Base-by-base conservation (phyloP, 2,113 vertebrate genomes). In the Corydoras sp. region DNA sequence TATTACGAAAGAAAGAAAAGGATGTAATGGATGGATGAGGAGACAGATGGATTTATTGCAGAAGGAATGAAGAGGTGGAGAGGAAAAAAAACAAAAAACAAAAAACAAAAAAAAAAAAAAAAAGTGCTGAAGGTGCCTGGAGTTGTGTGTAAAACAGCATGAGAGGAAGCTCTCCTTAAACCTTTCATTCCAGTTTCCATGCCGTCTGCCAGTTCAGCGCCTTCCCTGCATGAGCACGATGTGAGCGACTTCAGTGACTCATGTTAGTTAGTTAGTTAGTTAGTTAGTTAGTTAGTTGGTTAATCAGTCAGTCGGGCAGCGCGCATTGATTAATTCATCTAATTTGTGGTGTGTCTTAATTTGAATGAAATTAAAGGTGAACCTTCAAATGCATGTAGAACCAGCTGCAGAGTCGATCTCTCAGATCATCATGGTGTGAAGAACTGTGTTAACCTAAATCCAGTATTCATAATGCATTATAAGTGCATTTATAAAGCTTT, bases 111-210 rank as follows among this genome's bases (percentile, higher is more conserved):
- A 12, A 56, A 62, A 24, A 15, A 13, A 48, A 14, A 56, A 50
- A 30, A 54, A 43, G 18, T 48, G 58, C 48, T 62, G 10, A 43
- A 62, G 43, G 59, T 58, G 48, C 9, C 54, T 68, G 24, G 49
- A 59, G 56, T 58, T 10, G 56, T 63, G 49, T 69, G 60, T 64
- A 68, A 73, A 61, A 66, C 56, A 66, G 62, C 62, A 3, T 54
- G 43, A 65, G 67, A 61, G 68, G 68, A 74, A 71, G 58, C 9
- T 62, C 11, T 67, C 30, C 18, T 66, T 29, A 50, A 65, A 43
- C 15, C 49, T 59, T 73, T 32, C 32, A 70, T 71, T 69, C 55
- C 13, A 66, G 53, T 68, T 71, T 64, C 66, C 55, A 65, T 59
- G 59, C 49, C 29, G 50, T 63, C 58, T 62, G 50, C 64, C 48